Evolutionary conservation across 2,113 vertebrate species (phyloP).

Genomic region (Pitta sordida): DNA sequence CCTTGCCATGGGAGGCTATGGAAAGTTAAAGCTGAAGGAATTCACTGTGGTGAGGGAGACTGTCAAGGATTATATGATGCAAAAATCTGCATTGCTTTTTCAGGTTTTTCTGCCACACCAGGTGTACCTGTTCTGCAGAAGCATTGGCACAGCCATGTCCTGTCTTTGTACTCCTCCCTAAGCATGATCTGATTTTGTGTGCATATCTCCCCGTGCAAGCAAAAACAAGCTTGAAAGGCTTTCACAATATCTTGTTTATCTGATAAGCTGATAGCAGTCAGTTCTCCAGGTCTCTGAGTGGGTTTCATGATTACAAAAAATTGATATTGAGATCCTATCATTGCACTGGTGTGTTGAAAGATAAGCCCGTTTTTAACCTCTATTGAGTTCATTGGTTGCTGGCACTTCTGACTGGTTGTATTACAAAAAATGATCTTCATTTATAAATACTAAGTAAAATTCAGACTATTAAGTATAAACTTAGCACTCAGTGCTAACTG

Average conservation of each 20-base stretch:
- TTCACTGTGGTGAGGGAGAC: background rate
- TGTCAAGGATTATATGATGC: background rate
- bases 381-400: background rate
- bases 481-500: background rate
- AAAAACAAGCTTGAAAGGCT: background rate
- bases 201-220: background rate
- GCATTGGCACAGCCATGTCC: background rate
- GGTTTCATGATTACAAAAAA: background rate
- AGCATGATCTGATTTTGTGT: background rate
- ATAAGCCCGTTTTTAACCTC: background rate
- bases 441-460: background rate
- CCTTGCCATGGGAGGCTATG: background rate
- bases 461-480: background rate
- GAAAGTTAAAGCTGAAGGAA: background rate
- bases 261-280: background rate
- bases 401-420: background rate
- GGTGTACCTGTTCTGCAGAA: background rate
- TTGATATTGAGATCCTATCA: background rate
- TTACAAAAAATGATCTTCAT: background rate
- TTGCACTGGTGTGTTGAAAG: background rate
- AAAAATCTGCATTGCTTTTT: fast-evolving
- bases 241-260: background rate
- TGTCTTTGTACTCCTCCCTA: background rate
- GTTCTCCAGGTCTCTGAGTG: background rate
- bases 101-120: background rate